Base-by-base conservation (phyloP, 2,113 vertebrate species). In the Gasterosteus nipponicus region DNA sequence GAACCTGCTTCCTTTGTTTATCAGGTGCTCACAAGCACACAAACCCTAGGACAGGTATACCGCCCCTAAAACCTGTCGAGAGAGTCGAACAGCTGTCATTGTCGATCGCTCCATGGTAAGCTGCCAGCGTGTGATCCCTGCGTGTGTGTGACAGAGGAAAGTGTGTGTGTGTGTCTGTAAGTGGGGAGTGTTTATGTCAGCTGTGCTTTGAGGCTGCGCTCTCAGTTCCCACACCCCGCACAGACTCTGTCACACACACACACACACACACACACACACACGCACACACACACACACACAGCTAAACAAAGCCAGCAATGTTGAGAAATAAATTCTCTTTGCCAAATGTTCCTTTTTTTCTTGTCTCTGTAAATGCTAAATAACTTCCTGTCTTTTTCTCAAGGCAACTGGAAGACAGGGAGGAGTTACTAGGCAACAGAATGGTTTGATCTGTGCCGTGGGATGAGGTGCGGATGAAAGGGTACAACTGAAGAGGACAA, bases 141-240 rank as follows among this genome's bases (percentile, higher is more conserved):
- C 44, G 69, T 73, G 81, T 80, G 83, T 81, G 62, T 80, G 77
- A 80, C 68, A 81, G 68, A 73, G 73, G 66, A 80, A 80, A 75
- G 66, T 75, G 59, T 69, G 79, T 71, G 62, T 73, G 76, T 64
- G 42, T 26, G 26, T 44, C 66, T 59, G 22, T 70, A 75, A 80
- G 82, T 87, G 78, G 69, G 51, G 53, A 76, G 67, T 84, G 81
- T 89, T 87, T 86, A 81, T 85, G 81, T 85, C 83, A 89, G 84
- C 71, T 85, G 82, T 75, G 84, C 87, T 89, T 87, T 91, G 86
- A 87, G 84, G 70, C 62, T 59, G n/a, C 42, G 72, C 87, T 83
- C 86, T 80, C 66, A 84, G 83, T 89, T 91, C 89, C 83, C 91
- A 92, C 89, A 91, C 85, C 86, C 85, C 74, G 22, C 22, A 73